Percentiles rank a stretch among this genome's conserved stretches.
Evolutionary conservation across 1,140 invertebrate species (phyloP).

Genomic region (Bombus polaris): DNA sequence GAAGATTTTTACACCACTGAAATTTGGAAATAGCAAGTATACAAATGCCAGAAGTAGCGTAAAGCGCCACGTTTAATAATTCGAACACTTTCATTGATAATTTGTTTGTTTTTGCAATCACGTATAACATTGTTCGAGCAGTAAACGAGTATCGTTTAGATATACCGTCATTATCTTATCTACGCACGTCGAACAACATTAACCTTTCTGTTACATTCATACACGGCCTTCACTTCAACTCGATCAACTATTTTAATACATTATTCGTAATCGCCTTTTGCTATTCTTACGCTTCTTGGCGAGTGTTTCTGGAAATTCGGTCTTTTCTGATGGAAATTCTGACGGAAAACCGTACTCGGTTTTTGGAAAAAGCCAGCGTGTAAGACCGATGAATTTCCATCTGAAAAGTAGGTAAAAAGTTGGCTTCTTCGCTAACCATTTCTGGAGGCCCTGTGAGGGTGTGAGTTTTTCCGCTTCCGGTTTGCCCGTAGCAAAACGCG

Average conservation of each 20-base stretch:
- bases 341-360: not conserved
- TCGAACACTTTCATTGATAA: not conserved
- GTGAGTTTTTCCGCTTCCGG: constrained; percentile 97
- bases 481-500: constrained; percentile 98
- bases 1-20: not conserved
- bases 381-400: not conserved
- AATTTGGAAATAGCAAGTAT: not conserved
- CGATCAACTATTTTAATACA: constrained; percentile 41
- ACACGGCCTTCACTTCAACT: constrained; percentile 38
- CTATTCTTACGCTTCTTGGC: not conserved
- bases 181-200: constrained; percentile 55
- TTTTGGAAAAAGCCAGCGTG: not conserved
- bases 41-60: not conserved
- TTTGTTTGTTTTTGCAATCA: not conserved
- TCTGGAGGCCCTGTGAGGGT: constrained; percentile 96
- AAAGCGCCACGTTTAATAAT: not conserved
- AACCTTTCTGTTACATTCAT: constrained; percentile 53
- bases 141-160: not conserved
- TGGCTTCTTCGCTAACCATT: constrained; percentile 84
- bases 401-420: too few relatives aligned
- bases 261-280: constrained; percentile 60
- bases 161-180: constrained; percentile 55
- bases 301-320: not conserved
- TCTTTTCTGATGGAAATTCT: too few relatives aligned
- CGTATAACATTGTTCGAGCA: not conserved